Evolutionary conservation across 2,113 vertebrate species (phyloP), one percentile per base, ranked within the genome.

Genomic region (Excalfactoria chinensis): DNA sequence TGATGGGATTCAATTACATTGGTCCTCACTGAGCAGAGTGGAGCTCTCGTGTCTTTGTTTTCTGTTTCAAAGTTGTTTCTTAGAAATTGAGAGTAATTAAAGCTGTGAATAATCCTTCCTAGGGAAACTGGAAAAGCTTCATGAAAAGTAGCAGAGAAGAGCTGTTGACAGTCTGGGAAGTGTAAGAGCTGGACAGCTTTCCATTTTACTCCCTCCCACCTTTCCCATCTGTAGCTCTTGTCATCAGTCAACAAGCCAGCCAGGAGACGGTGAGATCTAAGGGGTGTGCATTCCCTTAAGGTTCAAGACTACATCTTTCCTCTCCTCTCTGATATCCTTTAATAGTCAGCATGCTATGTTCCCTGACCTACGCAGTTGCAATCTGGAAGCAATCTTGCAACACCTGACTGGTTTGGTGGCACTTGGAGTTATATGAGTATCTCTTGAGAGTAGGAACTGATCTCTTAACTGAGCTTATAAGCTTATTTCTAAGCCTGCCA

Each of bases 151-250:
- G 32, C 30, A 68, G 40, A 74, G 89, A 86, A 91, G 60, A 93
- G 60, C 91, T 84, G 91, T 84, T 95, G 94, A 86, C 87, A 96
- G 79, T 88, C 85, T 96, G 82, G 66, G 73, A 95, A 95, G 48
- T 71, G 26, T 40, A 82, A 86, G 76, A 88, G 85, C 93, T 86
- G 94, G 94, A 93, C 79, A 93, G 82, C 72, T 93, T 93, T 96
- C 89, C 67, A 2, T 88, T 95, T 93, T 95, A 95, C 69, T 96
- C 58, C 93, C 96, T 96, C 95, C 96, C 94, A 96, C 94, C 91
- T 78, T 93, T 94, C 88, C 96, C 96, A 96, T 96, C 96, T 96
- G 95, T 75, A 78, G 85, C 44, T 91, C 79, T 78, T 93, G 87
- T 95, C 93, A 93, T 86, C 89, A 95, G 82, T 66, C 72, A 93